These are phyloP conservation scores for Drosophila bipectinata DNA, from an alignment of 1,140 invertebrate genomes.

Conservation along the genomic window DNA sequence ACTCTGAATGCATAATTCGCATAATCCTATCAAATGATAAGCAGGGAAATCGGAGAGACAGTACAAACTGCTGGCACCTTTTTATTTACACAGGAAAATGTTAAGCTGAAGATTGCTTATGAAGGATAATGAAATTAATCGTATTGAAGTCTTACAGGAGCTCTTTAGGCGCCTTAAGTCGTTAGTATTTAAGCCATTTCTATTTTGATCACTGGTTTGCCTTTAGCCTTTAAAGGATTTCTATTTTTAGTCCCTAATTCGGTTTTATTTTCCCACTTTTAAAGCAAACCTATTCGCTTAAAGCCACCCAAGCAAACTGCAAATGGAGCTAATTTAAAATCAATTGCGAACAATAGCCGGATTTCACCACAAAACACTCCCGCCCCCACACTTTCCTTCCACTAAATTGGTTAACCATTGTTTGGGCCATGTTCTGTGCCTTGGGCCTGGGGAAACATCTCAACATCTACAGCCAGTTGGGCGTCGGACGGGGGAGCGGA, in stretches of 20 bases:
- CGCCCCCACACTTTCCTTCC: slow-evolving; percentile 48
- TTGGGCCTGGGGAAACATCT: slow-evolving; percentile 35
- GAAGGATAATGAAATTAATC: not conserved
- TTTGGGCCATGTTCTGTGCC: slow-evolving; percentile 41
- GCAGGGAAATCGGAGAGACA: slow-evolving; percentile 4
- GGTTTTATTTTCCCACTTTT: not conserved
- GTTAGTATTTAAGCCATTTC: not conserved
- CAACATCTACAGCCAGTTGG: slow-evolving; percentile 19
- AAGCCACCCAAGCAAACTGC: slow-evolving; percentile 12
- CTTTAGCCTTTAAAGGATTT: too few relatives aligned
- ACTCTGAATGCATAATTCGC: slow-evolving; percentile 67
- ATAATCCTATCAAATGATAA: slow-evolving; percentile 68
- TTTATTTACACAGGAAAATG: slow-evolving; percentile 19
- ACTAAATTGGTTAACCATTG: slow-evolving; percentile 56
- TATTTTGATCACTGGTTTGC: not conserved
- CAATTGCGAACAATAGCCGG: slow-evolving; percentile 45
- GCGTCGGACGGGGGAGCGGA: slow-evolving; percentile 9
- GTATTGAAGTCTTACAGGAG: not conserved
- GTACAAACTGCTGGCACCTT: not conserved
- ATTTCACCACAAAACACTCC: slow-evolving; percentile 33
- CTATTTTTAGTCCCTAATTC: not conserved
- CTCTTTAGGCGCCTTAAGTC: too few relatives aligned
- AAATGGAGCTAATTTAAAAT: slow-evolving; percentile 53
- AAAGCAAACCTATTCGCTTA: slow-evolving; percentile 8
- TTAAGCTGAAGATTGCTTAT: slow-evolving; percentile 11